Percentiles rank a stretch among this genome's conserved stretches.
phyloP scores from a whole-genome alignment of 2,888 invertebrate genomes.

The Tetramorium bicarinatum region DNA sequence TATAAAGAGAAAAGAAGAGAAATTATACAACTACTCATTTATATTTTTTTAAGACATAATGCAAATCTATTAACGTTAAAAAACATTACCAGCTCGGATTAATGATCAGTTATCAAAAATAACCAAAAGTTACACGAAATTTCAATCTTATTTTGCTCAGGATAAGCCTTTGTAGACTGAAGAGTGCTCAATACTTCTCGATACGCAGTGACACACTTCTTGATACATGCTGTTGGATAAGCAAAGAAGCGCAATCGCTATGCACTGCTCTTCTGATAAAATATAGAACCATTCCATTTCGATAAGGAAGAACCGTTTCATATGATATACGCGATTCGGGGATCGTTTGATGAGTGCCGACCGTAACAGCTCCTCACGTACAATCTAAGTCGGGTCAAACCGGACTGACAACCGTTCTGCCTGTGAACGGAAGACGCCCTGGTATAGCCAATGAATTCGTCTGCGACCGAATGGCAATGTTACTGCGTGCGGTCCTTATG shows the following conservation, averaged over 20 bases:
- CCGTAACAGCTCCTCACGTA: conserved; percentile 73
- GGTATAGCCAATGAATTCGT: conserved; percentile 83
- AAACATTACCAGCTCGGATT: not conserved
- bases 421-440: conserved; percentile 84
- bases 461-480: conserved; percentile 83
- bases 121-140: not conserved
- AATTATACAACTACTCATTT: not conserved
- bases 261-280: conserved; percentile 5
- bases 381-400: conserved; percentile 77
- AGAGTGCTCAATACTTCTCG: not conserved
- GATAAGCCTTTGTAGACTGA: not conserved
- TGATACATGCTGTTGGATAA: conserved; percentile 12
- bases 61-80: not conserved
- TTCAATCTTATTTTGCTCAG: not conserved
- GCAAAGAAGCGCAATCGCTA: not conserved
- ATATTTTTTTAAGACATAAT: not conserved
- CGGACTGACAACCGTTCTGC: conserved; percentile 82
- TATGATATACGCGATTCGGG: conserved; percentile 25
- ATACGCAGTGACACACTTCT: not conserved
- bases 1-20: not conserved
- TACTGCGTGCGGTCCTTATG: conserved; percentile 83
- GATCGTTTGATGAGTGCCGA: conserved; percentile 73
- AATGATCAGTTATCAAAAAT: not conserved
- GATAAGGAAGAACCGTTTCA: conserved; percentile 28
- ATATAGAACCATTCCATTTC: conserved; percentile 11